Percentiles rank a stretch among this genome's conserved stretches.
Conservation (phyloP, 1,140 invertebrate species). For the Atopsyche davidsoni region DNA sequence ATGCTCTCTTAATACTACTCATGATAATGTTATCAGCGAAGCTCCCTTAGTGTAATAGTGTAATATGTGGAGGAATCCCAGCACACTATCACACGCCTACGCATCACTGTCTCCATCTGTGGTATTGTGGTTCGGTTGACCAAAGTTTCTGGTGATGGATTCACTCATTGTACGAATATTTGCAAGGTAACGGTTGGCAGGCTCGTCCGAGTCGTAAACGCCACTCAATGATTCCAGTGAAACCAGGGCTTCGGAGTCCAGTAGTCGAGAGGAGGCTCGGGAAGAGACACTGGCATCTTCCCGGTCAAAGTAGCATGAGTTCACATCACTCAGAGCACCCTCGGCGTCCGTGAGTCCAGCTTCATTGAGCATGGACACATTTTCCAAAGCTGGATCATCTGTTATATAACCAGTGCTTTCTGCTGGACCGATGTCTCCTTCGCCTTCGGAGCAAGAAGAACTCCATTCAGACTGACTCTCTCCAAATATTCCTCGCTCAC, state of each 20-base stretch:
- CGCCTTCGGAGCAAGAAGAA: constrained; percentile 47
- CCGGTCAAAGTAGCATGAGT: constrained; percentile 73
- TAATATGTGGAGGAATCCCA: background rate
- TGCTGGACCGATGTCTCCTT: constrained; percentile 51
- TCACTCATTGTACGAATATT: constrained; percentile 70
- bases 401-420: constrained; percentile 76
- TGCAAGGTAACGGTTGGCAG: constrained; percentile 66
- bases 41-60: too few relatives aligned
- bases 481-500: constrained; percentile 44
- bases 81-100: constrained; percentile 29
- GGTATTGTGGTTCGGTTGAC: constrained; percentile 56
- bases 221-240: constrained; percentile 72
- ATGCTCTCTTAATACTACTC: constrained; percentile 12
- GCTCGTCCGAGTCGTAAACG: constrained; percentile 79
- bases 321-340: constrained; percentile 76
- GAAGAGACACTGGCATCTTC: constrained; percentile 74
- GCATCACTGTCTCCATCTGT: constrained; percentile 61
- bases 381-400: constrained; percentile 75
- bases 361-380: constrained; percentile 76
- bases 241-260: constrained; percentile 68
- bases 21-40: too few relatives aligned
- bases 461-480: constrained; percentile 77
- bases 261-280: constrained; percentile 68
- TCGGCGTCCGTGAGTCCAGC: constrained; percentile 80
- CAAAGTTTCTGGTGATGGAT: constrained; percentile 68